Evolutionary conservation across 2,888 invertebrate genomes (phyloP), one percentile per base, ranked within the genome.

Genomic region (Clunio marinus): DNA sequence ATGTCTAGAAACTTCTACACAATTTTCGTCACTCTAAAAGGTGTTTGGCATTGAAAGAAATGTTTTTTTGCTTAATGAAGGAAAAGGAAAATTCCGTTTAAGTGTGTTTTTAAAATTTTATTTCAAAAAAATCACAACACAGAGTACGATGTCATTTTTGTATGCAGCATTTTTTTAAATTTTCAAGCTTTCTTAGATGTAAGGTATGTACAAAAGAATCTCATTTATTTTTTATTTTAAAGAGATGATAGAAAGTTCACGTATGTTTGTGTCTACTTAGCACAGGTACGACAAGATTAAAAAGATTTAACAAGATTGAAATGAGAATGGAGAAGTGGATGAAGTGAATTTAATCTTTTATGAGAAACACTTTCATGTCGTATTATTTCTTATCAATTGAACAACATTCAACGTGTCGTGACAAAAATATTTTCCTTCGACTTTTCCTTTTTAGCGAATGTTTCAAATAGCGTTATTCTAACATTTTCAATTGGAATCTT

Each of bases 251-350:
- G 41, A 62, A 62, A 62, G 17, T 41, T 60, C 24, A 22, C 37
- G 13, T 35, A 22, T 62, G 25, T 57, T 57, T 25, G 25, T 24
- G 10, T 57, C 62, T 63, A 41, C 25, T 37, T 45, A 45, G 41
- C 45, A 63, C 63, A 63, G 63, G 63, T 63, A 63, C 63, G 45
- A 63, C 46, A 63, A 63, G 46, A 63, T 46, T 63, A 37, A 62
- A 62, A 62, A 37, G 25, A 41, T n/a, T 8, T 41, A 22, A 41
- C 41, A 41, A 41, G 41, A 15, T 10, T 10, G 32, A 32, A 5
- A 32, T n/a, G n/a, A n/a, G n/a, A n/a, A n/a, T n/a, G n/a, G n/a
- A n/a, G n/a, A n/a, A n/a, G n/a, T n/a, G n/a, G n/a, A n/a, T n/a
- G n/a, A n/a, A n/a, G n/a, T n/a, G n/a, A n/a, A n/a, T n/a, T n/a